Conservation (phyloP, 2,888 invertebrate genomes). For the Mystacides longicornis region DNA sequence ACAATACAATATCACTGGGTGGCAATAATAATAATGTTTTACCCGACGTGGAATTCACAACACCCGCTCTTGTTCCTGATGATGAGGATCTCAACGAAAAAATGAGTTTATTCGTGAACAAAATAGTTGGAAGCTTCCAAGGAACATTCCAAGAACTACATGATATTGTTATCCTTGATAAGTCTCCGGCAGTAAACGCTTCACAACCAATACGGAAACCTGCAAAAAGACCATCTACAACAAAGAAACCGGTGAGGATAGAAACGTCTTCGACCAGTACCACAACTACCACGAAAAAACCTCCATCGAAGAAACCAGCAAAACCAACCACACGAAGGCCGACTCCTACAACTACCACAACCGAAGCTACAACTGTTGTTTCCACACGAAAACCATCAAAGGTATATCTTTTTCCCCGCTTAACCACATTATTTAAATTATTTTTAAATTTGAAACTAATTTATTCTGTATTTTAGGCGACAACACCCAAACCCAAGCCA, state of each 20-base stretch:
- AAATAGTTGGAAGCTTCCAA: constrained; percentile 75
- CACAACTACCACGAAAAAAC: constrained; percentile 22
- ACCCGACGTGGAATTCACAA: constrained; percentile 60
- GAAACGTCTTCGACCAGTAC: constrained; percentile 29
- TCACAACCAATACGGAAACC: constrained; percentile 23
- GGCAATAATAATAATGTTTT: constrained; percentile 45
- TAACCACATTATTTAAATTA: too few species aligned
- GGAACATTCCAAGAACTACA: constrained; percentile 75
- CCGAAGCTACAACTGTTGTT: constrained; percentile 19
- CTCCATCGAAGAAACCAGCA: background rate
- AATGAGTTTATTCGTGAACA: constrained; percentile 74
- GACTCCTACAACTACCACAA: constrained; percentile 31
- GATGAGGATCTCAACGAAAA: constrained; percentile 71
- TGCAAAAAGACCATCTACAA: constrained; percentile 15
- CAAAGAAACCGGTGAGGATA: constrained; percentile 30
- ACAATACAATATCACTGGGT: constrained; percentile 47
- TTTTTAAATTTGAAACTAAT: background rate
- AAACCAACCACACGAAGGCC: constrained; percentile 1
- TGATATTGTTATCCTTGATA: constrained; percentile 58
- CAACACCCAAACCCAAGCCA: constrained; percentile 40
- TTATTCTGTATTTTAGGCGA: background rate
- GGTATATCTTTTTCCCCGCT: too few species aligned
- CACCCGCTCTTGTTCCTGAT: constrained; percentile 65
- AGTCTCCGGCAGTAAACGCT: constrained; percentile 39
- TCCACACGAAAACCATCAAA: constrained; percentile 5